Evolutionary conservation across 2,113 vertebrate species (phyloP).

Genomic region (Campylomormyrus numenius): DNA sequence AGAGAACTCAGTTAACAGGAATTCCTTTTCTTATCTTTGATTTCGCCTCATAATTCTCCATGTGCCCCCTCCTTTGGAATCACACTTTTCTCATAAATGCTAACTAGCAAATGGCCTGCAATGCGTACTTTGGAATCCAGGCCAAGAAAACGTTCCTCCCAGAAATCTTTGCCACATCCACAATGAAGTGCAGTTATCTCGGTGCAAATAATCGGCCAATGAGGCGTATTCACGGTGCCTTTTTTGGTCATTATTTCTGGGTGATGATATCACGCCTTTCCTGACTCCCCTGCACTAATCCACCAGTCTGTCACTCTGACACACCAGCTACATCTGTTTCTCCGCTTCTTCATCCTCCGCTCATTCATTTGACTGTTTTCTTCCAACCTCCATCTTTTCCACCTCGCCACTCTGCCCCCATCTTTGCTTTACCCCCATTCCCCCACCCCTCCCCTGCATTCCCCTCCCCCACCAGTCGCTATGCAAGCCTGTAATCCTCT

Average conservation of each 20-base stretch:
- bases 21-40: background rate
- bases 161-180: background rate
- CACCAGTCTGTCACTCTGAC: background rate
- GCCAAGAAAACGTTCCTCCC: background rate
- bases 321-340: background rate
- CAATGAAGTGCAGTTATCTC: conserved; percentile 22
- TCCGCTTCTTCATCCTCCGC: background rate
- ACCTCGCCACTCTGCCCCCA: background rate
- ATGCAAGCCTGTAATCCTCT: conserved; percentile 33
- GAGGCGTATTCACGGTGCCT: conserved; percentile 18
- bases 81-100: background rate
- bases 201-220: conserved; percentile 37
- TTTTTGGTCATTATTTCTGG: conserved; percentile 26
- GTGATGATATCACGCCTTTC: conserved; percentile 25
- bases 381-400: background rate
- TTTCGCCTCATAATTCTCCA: background rate
- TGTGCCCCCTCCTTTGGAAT: background rate
- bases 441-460: background rate
- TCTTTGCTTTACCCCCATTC: background rate
- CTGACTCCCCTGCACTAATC: conserved; percentile 3
- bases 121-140: background rate
- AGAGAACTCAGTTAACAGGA: background rate
- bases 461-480: background rate
- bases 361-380: background rate
- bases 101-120: background rate